A percentile compares a stretch with the other conserved stretches of the same genome.
phyloP scores from a whole-genome alignment of 2,113 vertebrate species.

The Clarias batrachus region DNA sequence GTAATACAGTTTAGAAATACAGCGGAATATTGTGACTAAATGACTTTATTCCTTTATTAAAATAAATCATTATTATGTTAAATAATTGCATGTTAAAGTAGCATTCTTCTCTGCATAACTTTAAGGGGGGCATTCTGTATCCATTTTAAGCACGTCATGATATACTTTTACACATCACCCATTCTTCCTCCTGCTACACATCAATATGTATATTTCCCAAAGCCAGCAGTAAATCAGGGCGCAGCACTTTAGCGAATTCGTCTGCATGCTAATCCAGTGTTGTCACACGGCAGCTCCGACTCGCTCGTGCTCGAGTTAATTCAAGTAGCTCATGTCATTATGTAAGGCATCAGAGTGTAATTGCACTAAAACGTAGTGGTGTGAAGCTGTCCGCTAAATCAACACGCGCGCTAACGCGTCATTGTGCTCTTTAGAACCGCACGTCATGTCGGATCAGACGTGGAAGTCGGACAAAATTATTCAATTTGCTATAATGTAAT shows the following conservation, averaged over 20 bases:
- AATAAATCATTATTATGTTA: background rate
- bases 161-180: background rate
- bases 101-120: too few relatives aligned
- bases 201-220: slow-evolving; percentile 5
- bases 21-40: too few relatives aligned
- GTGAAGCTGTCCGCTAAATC: slow-evolving; percentile 61
- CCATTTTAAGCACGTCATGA: background rate
- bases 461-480: slow-evolving; percentile 62
- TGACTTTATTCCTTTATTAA: too few relatives aligned
- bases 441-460: slow-evolving; percentile 59
- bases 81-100: too few relatives aligned
- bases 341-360: slow-evolving; percentile 65
- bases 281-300: slow-evolving; percentile 54
- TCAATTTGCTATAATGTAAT: slow-evolving; percentile 59
- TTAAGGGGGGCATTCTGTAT: background rate
- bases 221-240: slow-evolving; percentile 1
- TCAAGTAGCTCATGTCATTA: slow-evolving; percentile 50
- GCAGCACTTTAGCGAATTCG: slow-evolving; percentile 10
- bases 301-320: slow-evolving; percentile 60
- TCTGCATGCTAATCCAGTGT: slow-evolving; percentile 39
- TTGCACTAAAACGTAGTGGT: slow-evolving; percentile 60
- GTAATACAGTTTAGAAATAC: too few relatives aligned
- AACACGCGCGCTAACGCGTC: slow-evolving; percentile 60
- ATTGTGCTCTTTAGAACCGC: slow-evolving; percentile 58
- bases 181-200: background rate